phyloP scores from a whole-genome alignment of 1,140 invertebrate species.

The Bombus sibiricus region DNA sequence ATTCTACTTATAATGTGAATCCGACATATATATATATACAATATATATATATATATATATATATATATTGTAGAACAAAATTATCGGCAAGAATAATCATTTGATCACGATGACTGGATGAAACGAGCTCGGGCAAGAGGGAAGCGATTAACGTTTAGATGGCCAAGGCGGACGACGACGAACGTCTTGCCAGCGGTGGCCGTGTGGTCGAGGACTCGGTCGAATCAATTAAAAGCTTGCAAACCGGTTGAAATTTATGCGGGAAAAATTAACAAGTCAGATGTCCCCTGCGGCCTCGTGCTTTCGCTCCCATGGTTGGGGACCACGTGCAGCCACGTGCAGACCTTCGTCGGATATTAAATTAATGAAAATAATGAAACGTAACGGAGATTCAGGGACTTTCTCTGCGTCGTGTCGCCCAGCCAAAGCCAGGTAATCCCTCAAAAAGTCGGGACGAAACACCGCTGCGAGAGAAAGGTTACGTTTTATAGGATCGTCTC shows the following conservation, averaged over 20 bases:
- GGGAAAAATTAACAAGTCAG: slow-evolving; percentile 82
- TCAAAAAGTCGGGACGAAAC: slow-evolving; percentile 68
- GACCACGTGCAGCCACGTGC: not conserved
- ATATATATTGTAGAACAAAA: not conserved
- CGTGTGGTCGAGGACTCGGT: slow-evolving; percentile 51
- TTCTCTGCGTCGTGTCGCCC: not conserved
- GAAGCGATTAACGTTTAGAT: slow-evolving; percentile 17
- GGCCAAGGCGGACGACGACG: slow-evolving; percentile 17
- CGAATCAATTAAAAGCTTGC: slow-evolving; percentile 80
- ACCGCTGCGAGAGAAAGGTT: not conserved
- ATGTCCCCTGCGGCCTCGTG: slow-evolving; percentile 66
- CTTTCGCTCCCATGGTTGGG: not conserved
- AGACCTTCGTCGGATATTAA: slow-evolving; percentile 72
- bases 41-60: too few species aligned
- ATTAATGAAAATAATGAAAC: slow-evolving; percentile 81
- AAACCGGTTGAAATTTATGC: slow-evolving; percentile 79
- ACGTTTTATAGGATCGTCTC: not conserved
- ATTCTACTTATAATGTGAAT: too few species aligned
- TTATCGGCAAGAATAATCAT: slow-evolving; percentile 6
- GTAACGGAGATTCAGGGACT: slow-evolving; percentile 64
- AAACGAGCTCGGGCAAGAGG: slow-evolving; percentile 17
- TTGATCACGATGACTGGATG: slow-evolving; percentile 50
- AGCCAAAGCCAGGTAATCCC: slow-evolving; percentile 58
- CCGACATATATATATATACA: too few species aligned
- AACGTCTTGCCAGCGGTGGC: slow-evolving; percentile 10